Conservation (phyloP, 2,888 invertebrate genomes). For the Neelides folsomi region DNA sequence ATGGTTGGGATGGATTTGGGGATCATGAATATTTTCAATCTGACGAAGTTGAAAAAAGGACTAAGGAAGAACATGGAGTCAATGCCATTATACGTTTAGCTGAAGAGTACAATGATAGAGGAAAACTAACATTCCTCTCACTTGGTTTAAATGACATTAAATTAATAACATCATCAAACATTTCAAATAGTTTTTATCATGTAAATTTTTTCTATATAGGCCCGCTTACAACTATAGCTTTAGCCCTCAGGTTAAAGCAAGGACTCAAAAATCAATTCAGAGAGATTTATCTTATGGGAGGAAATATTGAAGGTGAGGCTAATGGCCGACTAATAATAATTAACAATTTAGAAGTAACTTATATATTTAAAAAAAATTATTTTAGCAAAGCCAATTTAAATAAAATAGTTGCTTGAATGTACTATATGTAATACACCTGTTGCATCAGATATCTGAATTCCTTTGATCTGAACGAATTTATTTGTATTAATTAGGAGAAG, state of each 20-base stretch:
- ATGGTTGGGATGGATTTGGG: slow-evolving; percentile 38
- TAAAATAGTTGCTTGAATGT: too few relatives aligned
- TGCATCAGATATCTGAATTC: too few relatives aligned
- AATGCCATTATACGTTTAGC: slow-evolving; percentile 28
- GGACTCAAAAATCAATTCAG: slow-evolving; percentile 36
- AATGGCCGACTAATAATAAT: too few relatives aligned
- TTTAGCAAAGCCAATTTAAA: too few relatives aligned
- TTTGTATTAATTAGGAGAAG: slow-evolving; percentile 31
- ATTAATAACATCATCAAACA: slow-evolving; percentile 36
- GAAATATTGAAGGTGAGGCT: slow-evolving; percentile 38
- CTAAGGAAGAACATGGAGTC: slow-evolving; percentile 34
- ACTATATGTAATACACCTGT: too few relatives aligned
- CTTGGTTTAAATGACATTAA: slow-evolving; percentile 33
- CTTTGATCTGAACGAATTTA: too few relatives aligned
- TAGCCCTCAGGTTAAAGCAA: slow-evolving; percentile 37
- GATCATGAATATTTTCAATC: slow-evolving; percentile 23
- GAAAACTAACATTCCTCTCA: slow-evolving; percentile 35
- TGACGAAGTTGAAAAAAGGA: slow-evolving; percentile 16
- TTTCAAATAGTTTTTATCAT: slow-evolving; percentile 9
- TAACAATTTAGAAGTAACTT: too few relatives aligned
- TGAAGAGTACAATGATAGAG: slow-evolving; percentile 32
- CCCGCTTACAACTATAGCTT: slow-evolving; percentile 40
- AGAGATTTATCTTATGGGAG: slow-evolving; percentile 41
- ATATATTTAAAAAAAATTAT: too few relatives aligned
- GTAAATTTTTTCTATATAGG: slow-evolving; percentile 10